Base-by-base conservation (phyloP, 2,113 vertebrate genomes). In the Lutjanus erythropterus region DNA sequence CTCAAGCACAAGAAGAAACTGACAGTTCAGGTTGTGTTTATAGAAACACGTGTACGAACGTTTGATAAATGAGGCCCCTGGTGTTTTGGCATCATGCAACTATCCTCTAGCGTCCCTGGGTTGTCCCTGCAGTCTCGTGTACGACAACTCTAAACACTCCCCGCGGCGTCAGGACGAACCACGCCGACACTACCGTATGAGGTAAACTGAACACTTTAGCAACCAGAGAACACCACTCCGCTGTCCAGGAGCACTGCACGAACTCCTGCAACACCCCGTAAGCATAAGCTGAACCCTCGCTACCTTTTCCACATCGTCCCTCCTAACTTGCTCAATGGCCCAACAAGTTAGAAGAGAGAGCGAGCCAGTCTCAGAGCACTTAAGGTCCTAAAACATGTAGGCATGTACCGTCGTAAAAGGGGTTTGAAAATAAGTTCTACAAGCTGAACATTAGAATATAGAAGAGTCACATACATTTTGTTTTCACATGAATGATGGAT, bases 291-390 rank as follows among this genome's bases (percentile, higher is more conserved):
- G 75, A 76, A 50, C 67, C 23, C 9, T 50, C 68, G 52, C 82
- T 23, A 56, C 44, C 44, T 62, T 60, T 46, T 15, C 67, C 52
- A 29, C 74, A 44, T 71, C 42, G 2, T 59, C 70, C 0, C 53
- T 81, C 70, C 78, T 56, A 70, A 80, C 80, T 85, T 78, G 84
- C 84, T 83, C 71, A 83, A 60, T 49, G 78, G 72, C 64, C 81
- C 71, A 78, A 83, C 81, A 72, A 88, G 74, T 59, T 18, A 52
- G 79, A 55, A 70, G 59, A 79, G 69, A 71, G 68, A 71, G 75
- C 3, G 56, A 72, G 81, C 76, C 71, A n/a, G 75, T 85, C 60
- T 89, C 73, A 87, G 90, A 87, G 89, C 89, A 90, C 92, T 92
- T 91, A 72, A 84, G 91, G 88, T 89, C 89, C 88, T 80, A 78